Base-by-base conservation (phyloP, 2,888 invertebrate genomes). In the Sceliomorpha sp. region DNA sequence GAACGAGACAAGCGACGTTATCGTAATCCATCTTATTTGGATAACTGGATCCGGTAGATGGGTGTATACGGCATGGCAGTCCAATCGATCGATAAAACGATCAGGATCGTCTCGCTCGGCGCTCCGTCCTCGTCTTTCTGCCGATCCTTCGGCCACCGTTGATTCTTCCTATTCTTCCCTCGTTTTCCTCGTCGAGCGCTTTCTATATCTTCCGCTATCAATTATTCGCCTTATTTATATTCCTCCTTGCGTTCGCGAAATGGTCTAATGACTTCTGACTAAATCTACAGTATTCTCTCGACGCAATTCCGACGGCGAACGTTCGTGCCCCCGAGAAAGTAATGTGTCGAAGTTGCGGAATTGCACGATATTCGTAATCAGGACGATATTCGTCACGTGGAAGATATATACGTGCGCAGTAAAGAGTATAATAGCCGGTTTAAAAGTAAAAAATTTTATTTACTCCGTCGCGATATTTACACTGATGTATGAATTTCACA, bases 11-110 rank as follows among this genome's bases (percentile, higher is more conserved):
- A 34, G 44, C 60, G 67, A 60, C 67, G 67, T 60, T 70, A 70
- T 70, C 66, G 48, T 39, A 44, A 58, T 67, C 66, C 50, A 70
- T 70, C 70, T 70, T 67, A 70, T 70, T 70, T 63, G 70, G 70
- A 70, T 70, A 70, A 63, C 62, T 70, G 66, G 66, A 66, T 53
- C 58, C 53, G 32, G 39, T 27, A 37, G 53, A 60, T 53, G 56
- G 68, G 53, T 58, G 60, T 58, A 70, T 56, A 45, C 53, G 60
- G 53, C 58, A 50, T 44, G 62, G 44, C 55, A 70, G 29, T 53
- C 48, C 59, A 47, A 71, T 68, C 67, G 63, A 71, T 59, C 67
- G 71, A 71, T 71, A 63, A 68, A 67, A 59, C 71, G 50, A 50
- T 55, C 59, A 34, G 32, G 42, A 48, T 40, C 34, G 34, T 55